Evolutionary conservation across 2,888 invertebrate genomes (phyloP).

Genomic region (Spodoptera picta): DNA sequence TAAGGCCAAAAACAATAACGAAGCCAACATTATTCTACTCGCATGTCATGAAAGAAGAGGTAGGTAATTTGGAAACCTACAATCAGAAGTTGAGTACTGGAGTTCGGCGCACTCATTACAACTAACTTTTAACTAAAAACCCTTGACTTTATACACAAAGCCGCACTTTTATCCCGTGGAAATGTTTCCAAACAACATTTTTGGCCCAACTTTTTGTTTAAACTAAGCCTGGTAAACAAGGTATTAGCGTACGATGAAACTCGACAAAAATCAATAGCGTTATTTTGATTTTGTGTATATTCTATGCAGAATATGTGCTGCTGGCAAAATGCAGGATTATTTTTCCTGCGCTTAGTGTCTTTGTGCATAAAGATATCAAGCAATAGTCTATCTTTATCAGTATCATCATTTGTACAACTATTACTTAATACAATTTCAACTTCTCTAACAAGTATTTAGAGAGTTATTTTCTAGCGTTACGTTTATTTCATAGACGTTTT

Average conservation of each 20-base stretch:
- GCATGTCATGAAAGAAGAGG: slow-evolving; percentile 30
- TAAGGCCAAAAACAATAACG: too few species aligned
- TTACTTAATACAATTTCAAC: too few species aligned
- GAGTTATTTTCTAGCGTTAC: too few species aligned
- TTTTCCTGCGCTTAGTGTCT: too few species aligned
- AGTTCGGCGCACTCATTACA: slow-evolving; percentile 15
- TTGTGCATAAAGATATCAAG: too few species aligned
- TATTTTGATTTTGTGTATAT: neutral
- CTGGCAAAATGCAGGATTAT: too few species aligned
- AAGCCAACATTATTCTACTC: slow-evolving; percentile 9
- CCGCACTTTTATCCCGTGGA: neutral
- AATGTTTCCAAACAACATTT: slow-evolving; percentile 11
- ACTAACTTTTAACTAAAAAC: slow-evolving; percentile 30
- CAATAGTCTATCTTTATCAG: too few species aligned
- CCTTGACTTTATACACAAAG: slow-evolving; percentile 2
- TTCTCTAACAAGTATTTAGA: too few species aligned
- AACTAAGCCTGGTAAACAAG: slow-evolving; percentile 1
- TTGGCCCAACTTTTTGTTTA: slow-evolving; percentile 2
- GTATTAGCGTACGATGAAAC: neutral
- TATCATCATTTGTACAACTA: too few species aligned
- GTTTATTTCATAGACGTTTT: too few species aligned
- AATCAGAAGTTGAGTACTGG: slow-evolving; percentile 25
- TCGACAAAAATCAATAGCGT: too few species aligned
- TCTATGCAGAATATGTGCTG: too few species aligned
- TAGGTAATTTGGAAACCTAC: slow-evolving; percentile 23